Base-by-base conservation (phyloP, 2,797 vertebrate genomes). In the Vultur gryphus region DNA sequence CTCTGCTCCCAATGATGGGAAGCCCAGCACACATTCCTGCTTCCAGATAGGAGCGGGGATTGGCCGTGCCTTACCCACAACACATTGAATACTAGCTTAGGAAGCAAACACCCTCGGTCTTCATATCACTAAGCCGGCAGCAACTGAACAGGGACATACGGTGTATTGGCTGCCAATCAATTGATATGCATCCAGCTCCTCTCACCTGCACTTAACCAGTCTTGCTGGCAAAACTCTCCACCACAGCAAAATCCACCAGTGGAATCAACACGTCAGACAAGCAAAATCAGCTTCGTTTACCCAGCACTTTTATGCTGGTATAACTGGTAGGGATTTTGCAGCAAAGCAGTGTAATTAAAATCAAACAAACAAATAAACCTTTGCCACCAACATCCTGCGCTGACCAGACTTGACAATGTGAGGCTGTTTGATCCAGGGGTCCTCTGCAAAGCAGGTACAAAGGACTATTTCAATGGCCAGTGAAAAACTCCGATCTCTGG, bases 251-350 rank as follows among this genome's bases (percentile, higher is more conserved):
- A 96, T n/a, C 61, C 54, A 84, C 29, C 4, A 1, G 17, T 11
- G 72, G 46, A 72, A 90, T 61, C 82, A 59, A 58, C 84, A 72
- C 29, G 59, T 12, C 79, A 91, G 79, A 75, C 65, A 71, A 78
- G 57, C 31, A 59, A 80, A 71, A 93, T 83, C 80, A 76, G 83
- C 83, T 90, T 65, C 7, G 9, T 84, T 84, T 89, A 82, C 43
- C 72, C 44, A 37, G 57, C 13, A 4, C 62, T 82, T 92, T 90
- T 20, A 48, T 37, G 77, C 88, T 79, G 86, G 73, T 70, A 29
- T 66, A 89, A 95, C 84, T 87, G 70, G 92, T 55, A 92, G 25
- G 33, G 62, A 89, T 79, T 76, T 65, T 94, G 77, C 80, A 84
- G 82, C 2, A 71, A 66, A 77, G 82, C 43, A 48, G 57, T 19